Percentiles rank a stretch among this genome's conserved stretches.
Evolutionary conservation across 2,888 invertebrate species (phyloP).

Genomic region (Allophyes oxyacanthae): DNA sequence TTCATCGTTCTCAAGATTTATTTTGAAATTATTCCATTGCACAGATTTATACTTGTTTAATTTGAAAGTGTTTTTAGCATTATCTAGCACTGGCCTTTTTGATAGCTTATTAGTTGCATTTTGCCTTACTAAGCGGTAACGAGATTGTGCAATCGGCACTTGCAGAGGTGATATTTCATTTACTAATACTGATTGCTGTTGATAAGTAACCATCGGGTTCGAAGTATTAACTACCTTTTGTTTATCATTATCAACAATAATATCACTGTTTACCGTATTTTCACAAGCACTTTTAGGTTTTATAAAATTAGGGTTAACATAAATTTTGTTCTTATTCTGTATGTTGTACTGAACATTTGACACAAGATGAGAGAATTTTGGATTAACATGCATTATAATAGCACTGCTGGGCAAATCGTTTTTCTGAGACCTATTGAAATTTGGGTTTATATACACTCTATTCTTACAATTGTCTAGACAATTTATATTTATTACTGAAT

Average conservation of each 20-base stretch:
- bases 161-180: conserved; percentile 7
- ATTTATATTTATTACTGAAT: conserved; percentile 43
- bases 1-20: conserved; percentile 53
- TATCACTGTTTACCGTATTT: neutral
- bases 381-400: conserved; percentile 75
- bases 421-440: conserved; percentile 69
- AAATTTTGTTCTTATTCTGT: conserved; percentile 72
- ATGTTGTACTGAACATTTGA: conserved; percentile 39
- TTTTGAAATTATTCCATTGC: conserved; percentile 69
- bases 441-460: conserved; percentile 82
- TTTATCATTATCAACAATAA: neutral
- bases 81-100: conserved; percentile 34
- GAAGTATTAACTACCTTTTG: neutral
- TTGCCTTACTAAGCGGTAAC: conserved; percentile 73
- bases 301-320: conserved; percentile 86
- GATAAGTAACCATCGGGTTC: neutral
- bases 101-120: conserved; percentile 48
- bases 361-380: conserved; percentile 67
- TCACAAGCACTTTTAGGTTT: conserved; percentile 32
- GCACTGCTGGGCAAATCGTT: conserved; percentile 43
- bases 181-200: conserved; percentile 18
- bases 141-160: conserved; percentile 60
- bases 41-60: conserved; percentile 81
- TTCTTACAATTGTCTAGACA: conserved; percentile 53
- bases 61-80: conserved; percentile 67